Evolutionary conservation across 1,140 invertebrate genomes (phyloP), one percentile per base, ranked within the genome.

Genomic region (Meloidogyne floridensis): DNA sequence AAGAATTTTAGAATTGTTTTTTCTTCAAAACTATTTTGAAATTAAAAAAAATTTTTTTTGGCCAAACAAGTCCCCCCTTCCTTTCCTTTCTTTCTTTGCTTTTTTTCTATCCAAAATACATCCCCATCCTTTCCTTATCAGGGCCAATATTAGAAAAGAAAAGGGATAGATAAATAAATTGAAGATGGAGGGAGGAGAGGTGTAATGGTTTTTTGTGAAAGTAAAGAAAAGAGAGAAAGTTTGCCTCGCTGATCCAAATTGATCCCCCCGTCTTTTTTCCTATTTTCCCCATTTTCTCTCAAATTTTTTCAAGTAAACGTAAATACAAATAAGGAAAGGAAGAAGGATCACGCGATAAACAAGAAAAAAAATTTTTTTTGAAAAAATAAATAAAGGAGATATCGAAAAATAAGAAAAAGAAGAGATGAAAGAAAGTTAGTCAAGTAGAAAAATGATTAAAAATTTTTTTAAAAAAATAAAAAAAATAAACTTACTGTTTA

Each of bases 401-500:
- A 56, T 3, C 56, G 20, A 0, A 72, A 79, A 69, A 72, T 65
- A 70, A 10, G 1, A 3, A 1, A 3, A 10, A 53, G 51, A 43
- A 20, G n/a, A 51, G 74, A 3, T 56, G 42, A 32, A 51, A 9
- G 65, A 32, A 75, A 53, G 20, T 75, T 15, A 51, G 8, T 54
- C 54, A 53, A 18, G 42, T 73, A 13, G 42, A 73, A 43, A 42
- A 43, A 43, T 13, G 11, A 4, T 13, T 7, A n/a, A n/a, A n/a
- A 74, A 11, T 15, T 20, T 20, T 20, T 20, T 20, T 20, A 78
- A 18, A 82, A 81, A 20, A 81, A 20, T 3, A 11, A 13, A 71
- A 77, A 15, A 73, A 54, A 83, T 72, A 75, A 80, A 87, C 82
- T 86, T 72, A 86, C 86, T 87, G 86, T 80, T 86, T 86, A 32